Evolutionary conservation across 2,888 invertebrate genomes (phyloP).

Genomic region (Cantharis rustica): DNA sequence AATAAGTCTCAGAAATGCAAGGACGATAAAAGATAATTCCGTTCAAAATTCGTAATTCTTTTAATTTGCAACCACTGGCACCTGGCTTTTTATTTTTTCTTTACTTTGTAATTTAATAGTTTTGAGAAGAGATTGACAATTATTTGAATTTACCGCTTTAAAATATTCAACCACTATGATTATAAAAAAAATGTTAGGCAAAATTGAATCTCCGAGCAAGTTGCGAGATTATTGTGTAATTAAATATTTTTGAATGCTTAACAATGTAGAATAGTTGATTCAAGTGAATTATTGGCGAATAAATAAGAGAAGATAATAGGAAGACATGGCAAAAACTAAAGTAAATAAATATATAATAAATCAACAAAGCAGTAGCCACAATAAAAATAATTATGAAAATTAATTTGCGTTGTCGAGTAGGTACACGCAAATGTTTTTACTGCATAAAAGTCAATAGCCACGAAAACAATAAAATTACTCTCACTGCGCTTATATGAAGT

Average conservation of each 20-base stretch:
- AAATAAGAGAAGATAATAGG: background rate
- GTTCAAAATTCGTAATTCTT: too few species aligned
- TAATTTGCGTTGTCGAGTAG: background rate
- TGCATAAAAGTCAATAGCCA: slow-evolving; percentile 22
- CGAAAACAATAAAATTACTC: slow-evolving; percentile 42
- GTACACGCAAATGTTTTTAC: background rate
- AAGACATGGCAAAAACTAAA: background rate
- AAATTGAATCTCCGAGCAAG: background rate
- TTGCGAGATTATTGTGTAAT: background rate
- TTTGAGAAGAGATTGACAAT: too few species aligned
- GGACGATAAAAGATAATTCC: too few species aligned
- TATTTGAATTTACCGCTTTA: too few species aligned
- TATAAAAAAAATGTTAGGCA: too few species aligned
- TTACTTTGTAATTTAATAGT: too few species aligned
- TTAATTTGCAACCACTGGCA: too few species aligned
- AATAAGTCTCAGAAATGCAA: too few species aligned
- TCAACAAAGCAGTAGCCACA: background rate
- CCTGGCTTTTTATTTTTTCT: too few species aligned
- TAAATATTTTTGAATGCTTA: background rate
- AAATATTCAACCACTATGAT: too few species aligned
- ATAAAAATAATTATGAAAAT: background rate
- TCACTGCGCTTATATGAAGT: slow-evolving; percentile 39
- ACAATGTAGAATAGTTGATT: background rate
- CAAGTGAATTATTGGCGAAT: background rate
- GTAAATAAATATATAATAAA: background rate